phyloP scores from a whole-genome alignment of 1,140 invertebrate species.

The Cheumatopsyche charites region DNA sequence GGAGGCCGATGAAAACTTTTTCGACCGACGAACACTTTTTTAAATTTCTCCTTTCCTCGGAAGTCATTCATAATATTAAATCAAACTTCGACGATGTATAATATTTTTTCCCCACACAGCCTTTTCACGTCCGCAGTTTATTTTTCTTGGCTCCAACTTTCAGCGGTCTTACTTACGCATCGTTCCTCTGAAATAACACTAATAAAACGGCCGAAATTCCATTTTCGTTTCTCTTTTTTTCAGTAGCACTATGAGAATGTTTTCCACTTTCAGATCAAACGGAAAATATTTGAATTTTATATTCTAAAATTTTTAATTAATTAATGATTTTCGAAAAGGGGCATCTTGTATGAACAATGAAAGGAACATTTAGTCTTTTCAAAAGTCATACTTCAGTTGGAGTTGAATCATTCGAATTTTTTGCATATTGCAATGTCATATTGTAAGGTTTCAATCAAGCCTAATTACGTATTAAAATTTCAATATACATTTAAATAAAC shows the following conservation, averaged over 20 bases:
- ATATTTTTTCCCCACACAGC: neutral
- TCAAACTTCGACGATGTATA: constrained; percentile 31
- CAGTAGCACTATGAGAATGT: neutral
- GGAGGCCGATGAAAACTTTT: neutral
- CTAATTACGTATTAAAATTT: too few relatives aligned
- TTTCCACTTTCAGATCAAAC: neutral
- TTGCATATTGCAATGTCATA: too few relatives aligned
- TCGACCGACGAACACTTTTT: neutral
- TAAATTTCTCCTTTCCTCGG: constrained; percentile 9
- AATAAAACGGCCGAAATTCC: neutral
- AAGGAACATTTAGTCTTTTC: too few relatives aligned
- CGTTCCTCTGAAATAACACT: constrained; percentile 6
- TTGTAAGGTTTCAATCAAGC: too few relatives aligned
- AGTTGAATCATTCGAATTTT: too few relatives aligned
- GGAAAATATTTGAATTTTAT: too few relatives aligned
- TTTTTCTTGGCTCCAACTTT: constrained; percentile 15
- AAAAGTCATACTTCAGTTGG: too few relatives aligned
- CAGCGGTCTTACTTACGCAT: neutral
- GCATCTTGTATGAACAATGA: too few relatives aligned
- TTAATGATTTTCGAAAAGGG: too few relatives aligned
- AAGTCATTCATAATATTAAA: constrained; percentile 32
- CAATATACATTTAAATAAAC: too few relatives aligned
- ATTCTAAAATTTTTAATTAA: too few relatives aligned
- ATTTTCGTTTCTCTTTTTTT: constrained; percentile 13
- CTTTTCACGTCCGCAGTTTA: neutral